Base-by-base conservation (phyloP, 2,888 invertebrate genomes). In the Cryptus viduatorius region DNA sequence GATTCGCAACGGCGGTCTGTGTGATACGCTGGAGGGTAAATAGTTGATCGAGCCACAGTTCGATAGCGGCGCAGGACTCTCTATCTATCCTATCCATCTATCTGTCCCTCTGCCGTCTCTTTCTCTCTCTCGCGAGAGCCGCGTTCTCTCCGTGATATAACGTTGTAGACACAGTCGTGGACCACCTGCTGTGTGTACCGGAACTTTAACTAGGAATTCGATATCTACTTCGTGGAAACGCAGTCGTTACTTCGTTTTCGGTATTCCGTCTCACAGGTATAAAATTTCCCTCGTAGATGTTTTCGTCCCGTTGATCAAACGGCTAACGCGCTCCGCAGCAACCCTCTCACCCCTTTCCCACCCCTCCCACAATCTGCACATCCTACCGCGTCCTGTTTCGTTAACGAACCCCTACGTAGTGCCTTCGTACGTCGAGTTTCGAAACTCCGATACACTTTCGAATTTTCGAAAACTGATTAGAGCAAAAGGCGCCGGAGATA, bases 11-110 rank as follows among this genome's bases (percentile, higher is more conserved):
- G 67, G 56, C 61, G 71, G 44, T 46, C 59, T 59, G 65, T 19
- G 64, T 42, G 76, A 65, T 50, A 67, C 72, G 44, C 44, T 82
- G 59, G 71, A 79, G 67, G 71, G 71, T 79, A 77, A 85, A 79
- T 71, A 82, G 68, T 75, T 79, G 82, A 85, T 82, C 84, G 84
- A 82, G 69, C 31, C 46, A 59, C n/a, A 72, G 76, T 65, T 85
- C 79, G 82, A 85, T 79, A 82, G 10, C 12, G 59, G n/a, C 53
- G 48, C 59, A 79, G 73, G 84, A 84, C 53, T 77, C 46, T 59
- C 16, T 24, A 56, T 3, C 53, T 50, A 14, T 37, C 56, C 19
- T 56, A 56, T 56, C 12, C 42, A 5, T 31, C 16, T 8, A 8
- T 56, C 19, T 19, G 16, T 48, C 29, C 10, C n/a, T 24, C 56